Evolutionary conservation across 2,113 vertebrate species (phyloP), one percentile per base, ranked within the genome.

Genomic region (Monarcha castaneiventris): DNA sequence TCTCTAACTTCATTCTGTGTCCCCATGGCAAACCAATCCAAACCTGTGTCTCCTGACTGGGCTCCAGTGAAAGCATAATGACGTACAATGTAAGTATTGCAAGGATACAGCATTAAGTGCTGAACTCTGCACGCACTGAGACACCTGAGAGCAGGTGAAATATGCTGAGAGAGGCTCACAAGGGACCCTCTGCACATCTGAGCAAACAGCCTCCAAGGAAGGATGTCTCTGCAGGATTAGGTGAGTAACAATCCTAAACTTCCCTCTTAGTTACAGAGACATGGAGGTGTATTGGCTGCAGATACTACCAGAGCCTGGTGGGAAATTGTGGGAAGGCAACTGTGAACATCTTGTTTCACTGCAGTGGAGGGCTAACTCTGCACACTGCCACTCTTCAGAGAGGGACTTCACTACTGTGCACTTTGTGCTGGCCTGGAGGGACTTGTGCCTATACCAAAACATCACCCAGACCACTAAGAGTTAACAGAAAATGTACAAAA

Each of bases 401-500:
- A 67, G 26, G 16, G 48, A 82, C 16, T 32, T 67, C 35, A 75
- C 17, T 23, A 29, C 33, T 66, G 37, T 25, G 59, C 43, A 54
- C 64, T 63, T 58, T 29, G 23, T 67, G 30, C 63, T 81, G 64
- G 33, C 33, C 64, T 72, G 37, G 29, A 73, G 37, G 32, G 44
- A 74, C 29, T 58, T 61, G 37, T 35, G 44, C 41, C 29, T 61
- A 17, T 8, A 49, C 17, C 37, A 78, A 58, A 49, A 54, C 48
- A 32, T 33, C 69, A 61, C 22, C 46, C 84, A 78, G 64, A 68
- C 17, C 35, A 52, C 48, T 49, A 81, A 78, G 6, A 78, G 89
- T 94, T 90, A 93, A 96, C 29, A 56, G 35, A 87, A 90, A 81
- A 81, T 7, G 37, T 23, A 87, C 56, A 89, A 62, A 95, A 92